A percentile compares a stretch with the other conserved stretches of the same genome.
Conservation (phyloP, 2,888 invertebrate species). For the Netelia fuscicornis region DNA sequence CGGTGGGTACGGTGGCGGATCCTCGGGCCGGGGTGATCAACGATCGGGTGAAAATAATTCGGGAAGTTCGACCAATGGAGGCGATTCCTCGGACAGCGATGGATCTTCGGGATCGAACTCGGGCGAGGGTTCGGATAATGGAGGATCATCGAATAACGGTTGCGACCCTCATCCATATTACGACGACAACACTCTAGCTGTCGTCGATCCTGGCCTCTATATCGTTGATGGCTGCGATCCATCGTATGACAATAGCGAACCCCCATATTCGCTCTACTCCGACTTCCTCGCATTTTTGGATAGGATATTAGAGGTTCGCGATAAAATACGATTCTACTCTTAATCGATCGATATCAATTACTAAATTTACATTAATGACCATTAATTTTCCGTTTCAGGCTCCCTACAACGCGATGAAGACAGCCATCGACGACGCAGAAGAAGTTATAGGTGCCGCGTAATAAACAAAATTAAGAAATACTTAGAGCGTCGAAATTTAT, state of each 20-base stretch:
- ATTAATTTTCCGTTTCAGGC: constrained; percentile 26
- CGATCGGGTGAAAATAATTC: not conserved
- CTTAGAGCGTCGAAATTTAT: not conserved
- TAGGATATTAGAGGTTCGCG: not conserved
- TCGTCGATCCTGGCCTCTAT: constrained; percentile 25
- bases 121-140: not conserved
- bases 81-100: not conserved
- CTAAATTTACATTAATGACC: not conserved
- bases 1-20: not conserved
- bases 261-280: not conserved
- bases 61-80: not conserved
- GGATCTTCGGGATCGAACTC: constrained; percentile 12
- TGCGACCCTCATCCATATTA: constrained; percentile 16
- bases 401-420: not conserved
- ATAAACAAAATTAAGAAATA: not conserved
- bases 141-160: not conserved
- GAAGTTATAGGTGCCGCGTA: not conserved
- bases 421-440: not conserved
- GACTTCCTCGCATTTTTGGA: not conserved
- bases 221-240: constrained; percentile 18
- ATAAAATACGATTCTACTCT: not conserved
- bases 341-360: not conserved
- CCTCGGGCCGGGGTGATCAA: not conserved
- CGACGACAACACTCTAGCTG: not conserved
- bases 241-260: not conserved